Conservation (phyloP, 2,797 vertebrate species). For the Sarcophilus harrisii region DNA sequence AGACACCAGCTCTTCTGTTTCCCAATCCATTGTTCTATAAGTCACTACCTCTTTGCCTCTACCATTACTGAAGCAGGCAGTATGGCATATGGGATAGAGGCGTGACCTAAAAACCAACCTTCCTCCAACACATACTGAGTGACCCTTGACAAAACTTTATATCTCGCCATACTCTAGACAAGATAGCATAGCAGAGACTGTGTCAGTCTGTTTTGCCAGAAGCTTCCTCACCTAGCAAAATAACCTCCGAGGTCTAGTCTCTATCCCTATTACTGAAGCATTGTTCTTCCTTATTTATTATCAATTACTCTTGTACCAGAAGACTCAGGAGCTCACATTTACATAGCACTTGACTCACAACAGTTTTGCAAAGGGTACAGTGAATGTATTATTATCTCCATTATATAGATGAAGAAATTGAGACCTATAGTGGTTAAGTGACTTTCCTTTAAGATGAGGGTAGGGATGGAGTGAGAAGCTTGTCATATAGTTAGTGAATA, state of each 20-base stretch:
- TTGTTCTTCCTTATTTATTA: constrained; percentile 7
- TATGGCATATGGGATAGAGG: background rate
- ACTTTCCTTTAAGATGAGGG: background rate
- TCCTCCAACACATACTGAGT: background rate
- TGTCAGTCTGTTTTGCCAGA: background rate
- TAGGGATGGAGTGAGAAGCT: background rate
- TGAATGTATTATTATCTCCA: background rate
- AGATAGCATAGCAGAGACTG: background rate
- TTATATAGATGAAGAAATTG: background rate
- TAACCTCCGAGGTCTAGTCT: background rate
- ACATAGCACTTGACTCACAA: background rate
- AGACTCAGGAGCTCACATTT: background rate
- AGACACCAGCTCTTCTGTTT: background rate
- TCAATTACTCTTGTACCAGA: background rate
- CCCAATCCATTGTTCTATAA: background rate
- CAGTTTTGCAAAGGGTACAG: background rate
- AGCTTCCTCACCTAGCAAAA: background rate
- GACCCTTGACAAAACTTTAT: background rate
- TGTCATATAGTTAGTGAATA: background rate
- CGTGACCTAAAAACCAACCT: background rate
- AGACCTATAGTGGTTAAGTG: background rate
- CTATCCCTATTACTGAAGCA: background rate
- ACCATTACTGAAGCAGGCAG: background rate
- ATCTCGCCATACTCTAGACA: background rate
- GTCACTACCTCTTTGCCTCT: background rate